A percentile compares a stretch with the other conserved stretches of the same genome.
These are phyloP conservation scores for Cheracebus regulus DNA, from an alignment of 2,797 vertebrate genomes.

Conservation along the genomic window DNA sequence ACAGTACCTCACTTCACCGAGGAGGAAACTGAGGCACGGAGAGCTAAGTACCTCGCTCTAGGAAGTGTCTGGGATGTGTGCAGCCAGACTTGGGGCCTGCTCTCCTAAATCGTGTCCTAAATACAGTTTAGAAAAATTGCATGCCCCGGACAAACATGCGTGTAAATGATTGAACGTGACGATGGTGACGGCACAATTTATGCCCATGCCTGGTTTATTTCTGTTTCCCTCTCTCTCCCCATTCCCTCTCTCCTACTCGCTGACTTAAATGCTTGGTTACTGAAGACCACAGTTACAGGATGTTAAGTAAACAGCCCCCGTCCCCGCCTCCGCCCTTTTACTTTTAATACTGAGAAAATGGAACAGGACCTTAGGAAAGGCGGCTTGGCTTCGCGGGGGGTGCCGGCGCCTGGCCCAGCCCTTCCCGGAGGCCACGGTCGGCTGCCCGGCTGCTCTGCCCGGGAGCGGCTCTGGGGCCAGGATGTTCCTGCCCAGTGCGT, in stretches of 20 bases:
- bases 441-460: not conserved
- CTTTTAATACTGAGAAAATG: not conserved
- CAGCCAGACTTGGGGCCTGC: not conserved
- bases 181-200: not conserved
- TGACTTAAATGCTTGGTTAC: constrained; percentile 27
- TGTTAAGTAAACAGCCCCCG: not conserved
- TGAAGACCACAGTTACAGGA: not conserved
- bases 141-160: not conserved
- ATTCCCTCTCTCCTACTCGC: not conserved
- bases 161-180: not conserved
- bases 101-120: not conserved
- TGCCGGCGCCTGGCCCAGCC: not conserved
- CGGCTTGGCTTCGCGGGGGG: not conserved
- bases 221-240: not conserved
- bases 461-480: not conserved
- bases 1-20: not conserved
- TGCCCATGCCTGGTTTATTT: not conserved
- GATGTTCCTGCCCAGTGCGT: not conserved
- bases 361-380: not conserved
- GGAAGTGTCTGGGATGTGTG: not conserved
- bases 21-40: constrained; percentile 1
- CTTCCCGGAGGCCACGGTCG: not conserved
- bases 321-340: accelerated
- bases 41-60: not conserved
- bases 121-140: not conserved